phyloP scores from a whole-genome alignment of 2,888 invertebrate species.

The Pseudoips prasinana region DNA sequence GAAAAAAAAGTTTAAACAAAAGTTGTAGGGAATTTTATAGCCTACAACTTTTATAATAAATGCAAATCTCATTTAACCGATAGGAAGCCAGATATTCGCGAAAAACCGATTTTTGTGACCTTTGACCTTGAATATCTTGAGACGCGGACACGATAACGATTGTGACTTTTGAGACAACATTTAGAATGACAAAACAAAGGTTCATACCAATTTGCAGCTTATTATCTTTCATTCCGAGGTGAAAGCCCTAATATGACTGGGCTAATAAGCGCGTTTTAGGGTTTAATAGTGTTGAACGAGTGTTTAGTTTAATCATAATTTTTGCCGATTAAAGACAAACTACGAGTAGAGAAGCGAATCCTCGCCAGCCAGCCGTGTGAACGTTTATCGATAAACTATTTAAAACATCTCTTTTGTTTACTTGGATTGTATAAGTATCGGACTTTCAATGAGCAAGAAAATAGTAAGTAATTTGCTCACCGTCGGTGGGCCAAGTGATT shows the following conservation, averaged over 20 bases:
- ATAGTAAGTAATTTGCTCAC: too few relatives aligned
- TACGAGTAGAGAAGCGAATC: too few relatives aligned
- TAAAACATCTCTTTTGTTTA: too few relatives aligned
- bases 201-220: constrained; percentile 12
- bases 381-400: too few relatives aligned
- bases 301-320: too few relatives aligned
- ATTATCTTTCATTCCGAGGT: constrained; percentile 8
- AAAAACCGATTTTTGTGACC: constrained; percentile 4
- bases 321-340: too few relatives aligned
- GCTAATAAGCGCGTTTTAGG: too few relatives aligned
- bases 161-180: constrained; percentile 12
- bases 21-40: constrained; percentile 20
- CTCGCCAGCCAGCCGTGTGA: too few relatives aligned
- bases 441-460: too few relatives aligned
- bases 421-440: too few relatives aligned
- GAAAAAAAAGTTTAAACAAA: constrained; percentile 25
- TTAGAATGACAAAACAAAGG: constrained; percentile 12
- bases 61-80: constrained; percentile 13
- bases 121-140: constrained; percentile 14
- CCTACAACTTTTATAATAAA: constrained; percentile 3
- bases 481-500: too few relatives aligned
- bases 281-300: too few relatives aligned
- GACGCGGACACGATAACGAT: constrained; percentile 12
- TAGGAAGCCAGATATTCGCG: constrained; percentile 15
- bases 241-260: constrained; percentile 2